A percentile compares a stretch with the other conserved stretches of the same genome.
phyloP scores from a whole-genome alignment of 2,888 invertebrate species.

The Penaeus monodon region DNA sequence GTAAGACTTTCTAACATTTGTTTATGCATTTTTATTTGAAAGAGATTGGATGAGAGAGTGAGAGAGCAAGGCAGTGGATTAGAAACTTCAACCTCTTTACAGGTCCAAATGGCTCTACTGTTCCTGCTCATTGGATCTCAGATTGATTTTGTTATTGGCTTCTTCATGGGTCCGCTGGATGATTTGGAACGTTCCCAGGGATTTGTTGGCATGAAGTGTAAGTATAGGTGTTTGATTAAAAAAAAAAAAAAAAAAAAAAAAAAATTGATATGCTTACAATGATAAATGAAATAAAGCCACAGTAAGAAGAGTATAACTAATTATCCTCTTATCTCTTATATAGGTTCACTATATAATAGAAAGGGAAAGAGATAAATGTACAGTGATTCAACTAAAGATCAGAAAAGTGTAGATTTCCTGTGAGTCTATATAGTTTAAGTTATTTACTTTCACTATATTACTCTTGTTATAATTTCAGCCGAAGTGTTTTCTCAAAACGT shows the following conservation, averaged over 20 bases:
- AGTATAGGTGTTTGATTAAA: slow-evolving; percentile 9
- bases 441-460: not conserved
- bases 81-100: slow-evolving; percentile 57
- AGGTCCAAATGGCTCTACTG: slow-evolving; percentile 73
- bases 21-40: not conserved
- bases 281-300: no score
- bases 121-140: slow-evolving; percentile 72
- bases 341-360: no score
- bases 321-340: no score
- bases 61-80: not conserved
- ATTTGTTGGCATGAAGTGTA: slow-evolving; percentile 72
- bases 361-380: no score
- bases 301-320: no score
- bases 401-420: no score
- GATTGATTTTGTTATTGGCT: slow-evolving; percentile 73
- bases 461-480: slow-evolving; percentile 73
- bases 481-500: slow-evolving; percentile 82
- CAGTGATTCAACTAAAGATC: no score
- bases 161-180: slow-evolving; percentile 71
- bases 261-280: no score
- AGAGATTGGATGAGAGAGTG: not conserved
- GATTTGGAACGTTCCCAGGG: slow-evolving; percentile 71
- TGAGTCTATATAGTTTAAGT: not conserved
- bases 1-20: no score
- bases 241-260: no score